Evolutionary conservation across 2,113 vertebrate species (phyloP), one percentile per base, ranked within the genome.

Genomic region (Oryzias woworae): DNA sequence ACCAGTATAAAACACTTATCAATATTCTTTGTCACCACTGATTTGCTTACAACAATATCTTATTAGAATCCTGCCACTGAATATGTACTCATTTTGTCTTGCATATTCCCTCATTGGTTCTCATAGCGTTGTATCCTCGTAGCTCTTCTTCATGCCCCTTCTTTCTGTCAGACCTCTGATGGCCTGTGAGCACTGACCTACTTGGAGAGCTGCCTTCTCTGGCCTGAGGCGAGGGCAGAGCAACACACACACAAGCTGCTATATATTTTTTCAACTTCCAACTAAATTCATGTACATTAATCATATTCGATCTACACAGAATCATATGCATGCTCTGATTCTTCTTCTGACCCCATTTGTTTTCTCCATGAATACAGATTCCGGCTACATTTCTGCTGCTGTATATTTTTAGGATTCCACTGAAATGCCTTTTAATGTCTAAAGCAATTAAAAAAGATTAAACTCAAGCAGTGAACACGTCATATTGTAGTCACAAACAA

Each of bases 111-210:
- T 14, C 43, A 4, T 58, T 20, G 20, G 20, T 20, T 20, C 20
- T 20, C 51, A 15, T 53, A 45, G 31, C 36, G 6, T 71, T 43
- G 22, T 36, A 14, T 36, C 68, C 22, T 74, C 15, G 57, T 47
- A 66, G 48, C 58, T 61, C 55, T 12, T 18, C 46, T 12, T 48
- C 12, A 12, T 48, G 23, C 56, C 46, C 8, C 36, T 42, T 54
- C 46, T 61, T 14, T 42, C n/a, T 54, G 49, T 64, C 75, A 68
- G 47, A 56, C 66, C 67, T 68, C 79, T 63, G 61, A 77, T 58
- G 65, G 56, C 56, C 73, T 69, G 68, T 69, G 65, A 66, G 73
- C 58, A n/a, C 14, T 82, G 82, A 80, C 82, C 82, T 69, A 84
- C 59, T 84, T 84, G 75, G 68, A 81, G 59, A 46, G 64, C 42